A percentile compares a stretch with the other conserved stretches of the same genome.
These are phyloP conservation scores for Yponomeuta sedellus DNA, from an alignment of 2,888 invertebrate genomes.

Conservation along the genomic window DNA sequence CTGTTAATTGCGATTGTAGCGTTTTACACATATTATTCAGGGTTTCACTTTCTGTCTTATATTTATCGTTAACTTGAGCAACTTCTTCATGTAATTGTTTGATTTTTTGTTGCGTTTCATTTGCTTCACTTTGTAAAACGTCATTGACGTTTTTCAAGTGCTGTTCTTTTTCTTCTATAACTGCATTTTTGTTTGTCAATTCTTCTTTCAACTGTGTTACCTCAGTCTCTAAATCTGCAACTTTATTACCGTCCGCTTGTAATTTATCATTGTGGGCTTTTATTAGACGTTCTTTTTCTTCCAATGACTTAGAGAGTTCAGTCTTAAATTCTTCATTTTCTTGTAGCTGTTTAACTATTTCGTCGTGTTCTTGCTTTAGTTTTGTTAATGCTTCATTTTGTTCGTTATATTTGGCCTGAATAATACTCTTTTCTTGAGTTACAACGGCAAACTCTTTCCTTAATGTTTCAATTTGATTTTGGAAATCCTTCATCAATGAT, in stretches of 20 bases:
- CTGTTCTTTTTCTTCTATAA: conserved; percentile 46
- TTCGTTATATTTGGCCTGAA: conserved; percentile 50
- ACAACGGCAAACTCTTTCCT: conserved; percentile 49
- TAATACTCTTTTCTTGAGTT: conserved; percentile 47
- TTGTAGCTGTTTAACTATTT: conserved; percentile 40
- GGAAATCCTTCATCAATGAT: conserved; percentile 55
- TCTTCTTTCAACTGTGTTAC: conserved; percentile 44
- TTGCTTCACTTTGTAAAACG: conserved; percentile 42
- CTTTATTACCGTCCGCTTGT: conserved; percentile 42
- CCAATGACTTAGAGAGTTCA: conserved; percentile 42
- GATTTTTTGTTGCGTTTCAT: conserved; percentile 46
- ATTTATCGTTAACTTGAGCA: conserved; percentile 47
- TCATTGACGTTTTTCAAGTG: conserved; percentile 45
- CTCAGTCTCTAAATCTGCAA: conserved; percentile 45
- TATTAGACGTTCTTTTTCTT: conserved; percentile 51
- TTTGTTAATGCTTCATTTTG: conserved; percentile 39
- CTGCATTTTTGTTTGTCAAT: conserved; percentile 37
- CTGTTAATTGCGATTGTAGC: conserved; percentile 45
- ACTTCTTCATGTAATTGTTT: conserved; percentile 54
- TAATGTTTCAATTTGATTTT: conserved; percentile 49
- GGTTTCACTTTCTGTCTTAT: conserved; percentile 54
- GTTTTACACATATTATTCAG: conserved; percentile 48
- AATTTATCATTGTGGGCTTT: conserved; percentile 46
- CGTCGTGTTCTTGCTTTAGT: conserved; percentile 44
- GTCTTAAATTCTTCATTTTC: conserved; percentile 36